Evolutionary conservation across 2,113 vertebrate genomes (phyloP).

Genomic region (Phoxinus phoxinus): DNA sequence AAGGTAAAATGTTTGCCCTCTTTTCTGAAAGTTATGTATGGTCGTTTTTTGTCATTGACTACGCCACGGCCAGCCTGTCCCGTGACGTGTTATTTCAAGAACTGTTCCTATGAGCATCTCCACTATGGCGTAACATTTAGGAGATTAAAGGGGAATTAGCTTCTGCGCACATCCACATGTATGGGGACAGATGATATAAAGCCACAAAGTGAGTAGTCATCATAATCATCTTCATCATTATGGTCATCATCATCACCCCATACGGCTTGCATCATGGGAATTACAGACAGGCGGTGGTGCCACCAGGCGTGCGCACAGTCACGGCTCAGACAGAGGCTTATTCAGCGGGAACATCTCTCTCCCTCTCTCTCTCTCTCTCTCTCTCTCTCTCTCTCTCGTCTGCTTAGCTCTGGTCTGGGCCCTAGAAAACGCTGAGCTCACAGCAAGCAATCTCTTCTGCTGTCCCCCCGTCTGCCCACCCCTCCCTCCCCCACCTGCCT

Average conservation of each 20-base stretch:
- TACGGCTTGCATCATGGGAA: conserved; percentile 60
- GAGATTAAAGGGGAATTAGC: conserved; percentile 80
- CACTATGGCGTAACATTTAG: conserved; percentile 67
- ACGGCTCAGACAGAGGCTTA: conserved; percentile 50
- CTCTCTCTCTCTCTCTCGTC: conserved; percentile 38
- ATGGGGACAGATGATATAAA: conserved; percentile 56
- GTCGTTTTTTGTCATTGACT: neutral
- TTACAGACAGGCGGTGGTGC: conserved; percentile 51
- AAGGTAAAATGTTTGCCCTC: neutral
- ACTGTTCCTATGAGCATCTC: conserved; percentile 51
- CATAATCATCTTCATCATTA: conserved; percentile 61
- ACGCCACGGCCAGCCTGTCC: neutral
- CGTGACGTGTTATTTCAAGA: conserved; percentile 63
- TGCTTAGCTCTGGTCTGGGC: conserved; percentile 49
- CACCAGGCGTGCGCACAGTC: conserved; percentile 51
- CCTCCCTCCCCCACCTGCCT: conserved; percentile 13
- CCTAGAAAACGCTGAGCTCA: conserved; percentile 55
- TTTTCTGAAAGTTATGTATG: neutral
- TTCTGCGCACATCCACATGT: conserved; percentile 61
- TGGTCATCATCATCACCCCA: conserved; percentile 56
- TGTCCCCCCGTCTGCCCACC: conserved; percentile 17
- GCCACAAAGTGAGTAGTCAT: conserved; percentile 51
- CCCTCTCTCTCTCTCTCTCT: conserved; percentile 36
- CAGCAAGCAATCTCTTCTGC: conserved; percentile 35
- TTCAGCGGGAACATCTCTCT: conserved; percentile 47